Base-by-base conservation (phyloP, 2,113 vertebrate genomes). In the Philantomba maxwellii region DNA sequence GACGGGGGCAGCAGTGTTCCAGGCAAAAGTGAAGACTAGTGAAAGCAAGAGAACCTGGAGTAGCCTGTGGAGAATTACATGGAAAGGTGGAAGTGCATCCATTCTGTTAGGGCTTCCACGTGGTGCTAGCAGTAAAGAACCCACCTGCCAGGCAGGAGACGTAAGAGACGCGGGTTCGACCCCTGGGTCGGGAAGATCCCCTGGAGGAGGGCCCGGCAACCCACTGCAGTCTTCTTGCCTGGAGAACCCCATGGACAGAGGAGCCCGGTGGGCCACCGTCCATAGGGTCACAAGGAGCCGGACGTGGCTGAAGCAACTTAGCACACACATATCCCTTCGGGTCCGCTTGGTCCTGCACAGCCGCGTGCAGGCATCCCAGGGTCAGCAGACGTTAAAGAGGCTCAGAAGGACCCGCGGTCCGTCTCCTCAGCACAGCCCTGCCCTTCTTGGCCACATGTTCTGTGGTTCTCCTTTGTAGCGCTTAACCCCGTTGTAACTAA, bases 361-460 rank as follows among this genome's bases (percentile, higher is more conserved):
- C 14, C 2, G 3, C 49, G 0, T 45, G 36, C 23, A 33, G 51
- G 51, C 84, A 53, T 4, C 5, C 21, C 9, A 2, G 43, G 6
- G 53, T 62, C 47, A 13, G 7, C 30, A n/a, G 19, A n/a, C 2
- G 6, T 15, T 16, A 21, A 57, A 39, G 23, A 28, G 0, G 1
- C 28, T 64, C 7, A 33, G 6, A 36, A 81, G n/a, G 82, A 10
- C 53, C 51, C 16, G 0, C 6, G 16, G 49, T 3, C 13, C 4
- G 3, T 75, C 19, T 95, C 55, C 57, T 53, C 64, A 8, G 73
- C 39, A 60, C 39, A 60, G 49, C 64, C 43, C 53, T 70, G 4
- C 16, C 49, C 7, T 33, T 12, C 5, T 70, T 9, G 39, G 55
- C 53, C 49, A 15, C 5, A 1, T 16, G 45, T 49, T 36, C 57